These are phyloP conservation scores for Alitta virens DNA, from an alignment of 2,888 invertebrate genomes.

Conservation along the genomic window DNA sequence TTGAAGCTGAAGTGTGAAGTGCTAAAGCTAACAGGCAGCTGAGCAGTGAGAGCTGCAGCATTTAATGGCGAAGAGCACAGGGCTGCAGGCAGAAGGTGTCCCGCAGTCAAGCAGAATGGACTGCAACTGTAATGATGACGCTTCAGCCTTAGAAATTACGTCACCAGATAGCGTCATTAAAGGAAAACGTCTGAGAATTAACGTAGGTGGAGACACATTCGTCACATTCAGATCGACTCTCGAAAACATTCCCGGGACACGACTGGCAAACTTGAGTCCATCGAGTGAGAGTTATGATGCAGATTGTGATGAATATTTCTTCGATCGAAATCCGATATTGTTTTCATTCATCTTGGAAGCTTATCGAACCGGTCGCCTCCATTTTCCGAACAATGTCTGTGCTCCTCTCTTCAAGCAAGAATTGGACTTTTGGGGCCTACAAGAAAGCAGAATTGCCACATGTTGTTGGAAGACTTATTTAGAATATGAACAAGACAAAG, in stretches of 20 bases:
- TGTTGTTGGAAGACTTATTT: constrained; percentile 29
- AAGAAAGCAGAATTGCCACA: constrained; percentile 26
- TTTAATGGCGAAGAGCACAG: no score
- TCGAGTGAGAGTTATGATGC: constrained; percentile 1
- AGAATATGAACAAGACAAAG: constrained; percentile 16
- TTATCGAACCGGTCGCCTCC: constrained; percentile 31
- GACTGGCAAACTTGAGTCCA: neutral
- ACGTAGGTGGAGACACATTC: constrained; percentile 14
- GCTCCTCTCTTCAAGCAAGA: constrained; percentile 30
- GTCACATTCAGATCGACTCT: constrained; percentile 6
- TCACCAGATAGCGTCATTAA: no score
- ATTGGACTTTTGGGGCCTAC: constrained; percentile 35
- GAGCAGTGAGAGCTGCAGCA: no score
- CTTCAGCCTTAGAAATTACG: no score
- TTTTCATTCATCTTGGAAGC: constrained; percentile 34
- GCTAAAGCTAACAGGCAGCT: no score
- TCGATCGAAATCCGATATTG: constrained; percentile 33
- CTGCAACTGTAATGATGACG: no score
- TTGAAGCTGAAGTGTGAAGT: no score
- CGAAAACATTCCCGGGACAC: neutral
- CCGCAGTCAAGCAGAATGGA: no score
- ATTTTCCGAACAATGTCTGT: constrained; percentile 34
- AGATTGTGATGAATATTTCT: constrained; percentile 21
- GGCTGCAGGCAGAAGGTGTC: no score
- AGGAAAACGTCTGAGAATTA: neutral